Evolutionary conservation across 1,140 invertebrate genomes (phyloP).

Genomic region (Orussus abietinus): DNA sequence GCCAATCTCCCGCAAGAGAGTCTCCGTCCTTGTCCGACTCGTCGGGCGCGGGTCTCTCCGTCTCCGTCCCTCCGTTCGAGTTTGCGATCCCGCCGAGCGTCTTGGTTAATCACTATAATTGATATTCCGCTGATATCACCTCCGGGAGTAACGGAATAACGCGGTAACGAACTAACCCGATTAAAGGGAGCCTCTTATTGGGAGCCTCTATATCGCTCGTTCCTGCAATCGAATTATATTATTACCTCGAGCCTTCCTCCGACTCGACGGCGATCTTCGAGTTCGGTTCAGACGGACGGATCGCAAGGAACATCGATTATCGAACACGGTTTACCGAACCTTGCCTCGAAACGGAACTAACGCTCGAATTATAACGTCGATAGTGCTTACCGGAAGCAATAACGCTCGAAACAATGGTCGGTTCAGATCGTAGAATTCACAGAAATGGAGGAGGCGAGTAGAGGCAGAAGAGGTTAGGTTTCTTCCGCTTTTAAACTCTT

Average conservation of each 20-base stretch:
- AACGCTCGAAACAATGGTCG: no score
- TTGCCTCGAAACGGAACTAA: no score
- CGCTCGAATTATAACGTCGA: no score
- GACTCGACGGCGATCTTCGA: constrained; percentile 18
- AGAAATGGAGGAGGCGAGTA: no score
- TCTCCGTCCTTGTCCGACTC: constrained; percentile 6
- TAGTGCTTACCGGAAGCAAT: no score
- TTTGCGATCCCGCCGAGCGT: constrained; percentile 36
- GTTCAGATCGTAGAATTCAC: no score
- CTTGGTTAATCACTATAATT: constrained; percentile 56
- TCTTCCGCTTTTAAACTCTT: no score
- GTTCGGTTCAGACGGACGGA: no score
- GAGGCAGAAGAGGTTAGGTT: no score
- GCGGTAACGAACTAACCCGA: constrained; percentile 50
- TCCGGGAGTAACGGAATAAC: constrained; percentile 44
- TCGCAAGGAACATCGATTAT: no score
- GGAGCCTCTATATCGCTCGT: constrained; percentile 37
- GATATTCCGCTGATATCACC: constrained; percentile 56
- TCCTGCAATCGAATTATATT: constrained; percentile 50
- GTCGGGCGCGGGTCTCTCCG: constrained; percentile 9
- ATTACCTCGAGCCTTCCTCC: constrained; percentile 34
- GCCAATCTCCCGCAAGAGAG: constrained; percentile 14
- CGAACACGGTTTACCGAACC: no score
- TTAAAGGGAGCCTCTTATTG: constrained; percentile 52
- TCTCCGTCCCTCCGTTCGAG: constrained; percentile 31